phyloP scores from a whole-genome alignment of 2,797 vertebrate species.

The Tragelaphus oryx region DNA sequence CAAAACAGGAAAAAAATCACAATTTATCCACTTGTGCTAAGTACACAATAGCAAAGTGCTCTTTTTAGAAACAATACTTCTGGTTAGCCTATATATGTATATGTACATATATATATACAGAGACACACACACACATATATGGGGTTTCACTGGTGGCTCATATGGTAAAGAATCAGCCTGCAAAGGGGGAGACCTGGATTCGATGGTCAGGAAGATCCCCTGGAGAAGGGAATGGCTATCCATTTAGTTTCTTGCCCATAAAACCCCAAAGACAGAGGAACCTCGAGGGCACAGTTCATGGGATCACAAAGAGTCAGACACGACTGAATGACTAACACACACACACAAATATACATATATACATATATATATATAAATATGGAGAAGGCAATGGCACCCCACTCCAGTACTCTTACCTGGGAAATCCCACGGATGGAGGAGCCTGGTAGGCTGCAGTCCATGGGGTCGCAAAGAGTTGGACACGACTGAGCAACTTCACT shows the following conservation, averaged over 20 bases:
- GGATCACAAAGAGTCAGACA: too few species aligned
- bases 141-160: neutral
- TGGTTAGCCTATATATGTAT: neutral
- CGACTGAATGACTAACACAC: too few species aligned
- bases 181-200: neutral
- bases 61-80: neutral
- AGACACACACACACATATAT: neutral
- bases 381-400: too few species aligned
- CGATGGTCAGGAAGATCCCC: neutral
- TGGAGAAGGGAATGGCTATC: neutral
- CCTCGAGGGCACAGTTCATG: too few species aligned
- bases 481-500: too few species aligned
- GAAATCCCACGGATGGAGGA: too few species aligned
- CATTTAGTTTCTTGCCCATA: neutral
- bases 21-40: neutral
- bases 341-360: fast-evolving
- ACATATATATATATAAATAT: too few species aligned
- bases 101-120: fast-evolving
- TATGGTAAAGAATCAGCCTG: neutral
- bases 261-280: neutral
- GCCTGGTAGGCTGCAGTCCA: too few species aligned
- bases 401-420: too few species aligned
- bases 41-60: neutral
- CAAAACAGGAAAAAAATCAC: neutral
- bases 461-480: too few species aligned